Conservation (phyloP, 2,888 invertebrate genomes). For the Blastobasis adustella region DNA sequence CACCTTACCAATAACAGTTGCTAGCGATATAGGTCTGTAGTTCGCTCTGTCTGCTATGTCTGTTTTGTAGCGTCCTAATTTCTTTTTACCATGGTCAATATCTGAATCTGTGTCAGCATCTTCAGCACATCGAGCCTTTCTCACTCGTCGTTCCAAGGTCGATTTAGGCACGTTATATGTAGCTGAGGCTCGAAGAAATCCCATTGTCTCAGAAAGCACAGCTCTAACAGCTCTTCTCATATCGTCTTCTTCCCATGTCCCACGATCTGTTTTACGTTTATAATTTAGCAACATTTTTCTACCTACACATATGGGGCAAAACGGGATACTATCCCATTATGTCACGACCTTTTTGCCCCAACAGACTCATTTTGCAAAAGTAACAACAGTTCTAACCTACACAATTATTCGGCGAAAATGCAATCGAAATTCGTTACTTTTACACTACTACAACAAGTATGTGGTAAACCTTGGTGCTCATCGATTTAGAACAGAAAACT, state of each 20-base stretch:
- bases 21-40: no score
- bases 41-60: no score
- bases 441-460: slow-evolving; percentile 2
- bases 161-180: slow-evolving; percentile 9
- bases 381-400: slow-evolving; percentile 2
- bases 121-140: slow-evolving; percentile 7
- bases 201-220: no score
- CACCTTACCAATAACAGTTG: no score
- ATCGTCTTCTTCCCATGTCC: slow-evolving; percentile 9
- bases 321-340: slow-evolving; percentile 1
- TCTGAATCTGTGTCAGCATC: slow-evolving; percentile 9
- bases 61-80: slow-evolving; percentile 9
- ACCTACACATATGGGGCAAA: slow-evolving; percentile 1
- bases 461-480: not conserved
- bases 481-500: not conserved
- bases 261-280: slow-evolving; percentile 8
- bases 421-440: slow-evolving; percentile 1
- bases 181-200: slow-evolving; percentile 9
- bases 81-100: slow-evolving; percentile 5
- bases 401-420: slow-evolving; percentile 2
- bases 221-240: no score
- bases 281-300: slow-evolving; percentile 7
- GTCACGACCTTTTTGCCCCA: slow-evolving; percentile 3
- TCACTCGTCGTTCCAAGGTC: slow-evolving; percentile 10
- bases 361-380: slow-evolving; percentile 1